These are phyloP conservation scores for Gouania willdenowi DNA, from an alignment of 2,797 vertebrate species.

Conservation along the genomic window DNA sequence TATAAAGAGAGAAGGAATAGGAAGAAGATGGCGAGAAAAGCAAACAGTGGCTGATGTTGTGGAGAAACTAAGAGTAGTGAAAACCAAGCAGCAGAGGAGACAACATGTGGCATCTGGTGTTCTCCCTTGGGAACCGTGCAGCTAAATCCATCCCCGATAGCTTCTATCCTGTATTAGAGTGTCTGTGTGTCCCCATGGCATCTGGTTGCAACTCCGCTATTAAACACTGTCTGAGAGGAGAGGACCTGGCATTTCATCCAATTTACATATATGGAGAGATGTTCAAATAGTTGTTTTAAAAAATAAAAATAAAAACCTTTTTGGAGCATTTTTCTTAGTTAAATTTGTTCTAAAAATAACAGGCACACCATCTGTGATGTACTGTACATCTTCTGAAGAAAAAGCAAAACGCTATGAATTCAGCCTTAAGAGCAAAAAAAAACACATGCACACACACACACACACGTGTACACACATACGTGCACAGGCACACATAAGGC, in stretches of 20 bases:
- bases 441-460: not conserved
- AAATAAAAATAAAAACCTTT: too few relatives aligned
- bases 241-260: not conserved
- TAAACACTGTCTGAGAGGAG: constrained; percentile 35
- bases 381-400: too few relatives aligned
- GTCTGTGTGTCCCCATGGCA: constrained; percentile 47
- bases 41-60: constrained; percentile 6
- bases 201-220: constrained; percentile 72
- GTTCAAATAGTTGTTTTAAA: not conserved
- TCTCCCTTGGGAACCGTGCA: constrained; percentile 64
- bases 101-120: constrained; percentile 64
- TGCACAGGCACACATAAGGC: too few relatives aligned
- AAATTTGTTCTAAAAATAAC: too few relatives aligned
- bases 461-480: too few relatives aligned
- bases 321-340: too few relatives aligned
- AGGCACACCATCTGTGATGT: too few relatives aligned
- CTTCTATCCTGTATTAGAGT: constrained; percentile 55
- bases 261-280: not conserved
- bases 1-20: not conserved
- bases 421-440: too few relatives aligned
- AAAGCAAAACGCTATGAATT: too few relatives aligned
- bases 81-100: constrained; percentile 56
- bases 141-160: constrained; percentile 70
- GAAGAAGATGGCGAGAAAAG: not conserved
- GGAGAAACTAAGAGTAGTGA: constrained; percentile 22